phyloP scores from a whole-genome alignment of 1,140 invertebrate genomes.

The Megalopta genalis region DNA sequence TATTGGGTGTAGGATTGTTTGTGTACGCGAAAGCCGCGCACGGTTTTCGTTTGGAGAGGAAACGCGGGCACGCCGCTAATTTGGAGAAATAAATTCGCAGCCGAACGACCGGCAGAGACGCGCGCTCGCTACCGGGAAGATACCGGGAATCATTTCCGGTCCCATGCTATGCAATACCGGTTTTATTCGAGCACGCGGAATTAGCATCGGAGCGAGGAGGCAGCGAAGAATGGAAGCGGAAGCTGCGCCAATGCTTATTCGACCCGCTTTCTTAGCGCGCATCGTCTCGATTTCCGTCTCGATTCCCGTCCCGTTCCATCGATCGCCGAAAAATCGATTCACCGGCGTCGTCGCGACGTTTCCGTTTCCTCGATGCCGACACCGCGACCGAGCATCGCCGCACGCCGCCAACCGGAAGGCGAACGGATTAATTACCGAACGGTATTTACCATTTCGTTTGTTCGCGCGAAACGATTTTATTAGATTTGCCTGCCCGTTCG shows the following conservation, averaged over 20 bases:
- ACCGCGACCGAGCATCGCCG: not conserved
- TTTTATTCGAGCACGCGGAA: conserved; percentile 22
- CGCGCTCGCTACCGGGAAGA: not conserved
- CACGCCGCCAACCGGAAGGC: not conserved
- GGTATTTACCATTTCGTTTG: not conserved
- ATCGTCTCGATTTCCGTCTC: not conserved
- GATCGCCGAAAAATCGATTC: not conserved
- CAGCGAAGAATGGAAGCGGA: not conserved
- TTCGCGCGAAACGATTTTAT: not conserved
- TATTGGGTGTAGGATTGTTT: not conserved
- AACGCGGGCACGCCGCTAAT: conserved; percentile 4
- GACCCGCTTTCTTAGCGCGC: not conserved
- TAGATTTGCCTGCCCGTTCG: not conserved
- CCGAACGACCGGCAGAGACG: conserved; percentile 2
- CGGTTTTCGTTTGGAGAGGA: conserved; percentile 6
- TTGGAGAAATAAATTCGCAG: conserved; percentile 21
- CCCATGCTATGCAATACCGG: not conserved
- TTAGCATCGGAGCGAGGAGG: conserved; percentile 24
- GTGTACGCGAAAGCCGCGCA: not conserved
- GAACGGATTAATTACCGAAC: not conserved
- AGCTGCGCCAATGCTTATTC: not conserved
- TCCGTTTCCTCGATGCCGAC: not conserved
- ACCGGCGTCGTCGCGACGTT: too few species aligned
- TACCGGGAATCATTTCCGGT: conserved; percentile 20
- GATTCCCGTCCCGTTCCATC: not conserved